These are phyloP conservation scores for Crioceris asparagi DNA, from an alignment of 2,888 invertebrate genomes.

Conservation along the genomic window DNA sequence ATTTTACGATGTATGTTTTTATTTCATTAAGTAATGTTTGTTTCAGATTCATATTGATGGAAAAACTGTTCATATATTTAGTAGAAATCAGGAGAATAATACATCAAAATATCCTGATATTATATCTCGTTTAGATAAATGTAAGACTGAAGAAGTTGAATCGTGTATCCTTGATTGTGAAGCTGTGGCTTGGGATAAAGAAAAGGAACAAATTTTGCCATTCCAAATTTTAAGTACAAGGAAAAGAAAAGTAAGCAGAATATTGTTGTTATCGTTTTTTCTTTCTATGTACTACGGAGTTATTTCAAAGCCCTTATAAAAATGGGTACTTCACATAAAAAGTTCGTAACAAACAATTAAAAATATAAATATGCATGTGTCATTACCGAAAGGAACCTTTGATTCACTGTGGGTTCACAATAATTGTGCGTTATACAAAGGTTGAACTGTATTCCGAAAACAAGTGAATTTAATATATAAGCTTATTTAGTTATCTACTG, in stretches of 20 bases:
- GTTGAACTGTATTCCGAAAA: too few relatives aligned
- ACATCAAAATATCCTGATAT: conserved; percentile 95
- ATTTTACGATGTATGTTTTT: not conserved
- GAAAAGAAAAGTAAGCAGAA: conserved; percentile 71
- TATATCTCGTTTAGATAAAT: conserved; percentile 54
- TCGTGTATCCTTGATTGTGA: conserved; percentile 93
- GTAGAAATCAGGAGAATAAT: conserved; percentile 92
- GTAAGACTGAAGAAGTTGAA: conserved; percentile 47
- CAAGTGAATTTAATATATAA: too few relatives aligned
- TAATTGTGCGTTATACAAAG: too few relatives aligned
- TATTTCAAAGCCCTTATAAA: too few relatives aligned
- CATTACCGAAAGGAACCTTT: too few relatives aligned
- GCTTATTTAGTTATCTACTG: too few relatives aligned
- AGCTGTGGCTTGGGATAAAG: conserved; percentile 92
- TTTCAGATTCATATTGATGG: conserved; percentile 63
- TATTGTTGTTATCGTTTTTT: not conserved
- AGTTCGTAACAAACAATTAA: too few relatives aligned
- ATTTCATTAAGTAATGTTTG: not conserved
- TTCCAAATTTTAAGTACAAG: conserved; percentile 94
- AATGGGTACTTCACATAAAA: too few relatives aligned
- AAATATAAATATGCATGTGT: too few relatives aligned
- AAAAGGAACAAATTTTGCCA: conserved; percentile 80
- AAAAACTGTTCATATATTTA: conserved; percentile 72
- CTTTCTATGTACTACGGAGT: not conserved
- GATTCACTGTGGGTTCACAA: too few relatives aligned